These are phyloP conservation scores for Umimayanthus chanpuru DNA, from an alignment of 92 coral and sea anemone genomes.

Conservation along the genomic window DNA sequence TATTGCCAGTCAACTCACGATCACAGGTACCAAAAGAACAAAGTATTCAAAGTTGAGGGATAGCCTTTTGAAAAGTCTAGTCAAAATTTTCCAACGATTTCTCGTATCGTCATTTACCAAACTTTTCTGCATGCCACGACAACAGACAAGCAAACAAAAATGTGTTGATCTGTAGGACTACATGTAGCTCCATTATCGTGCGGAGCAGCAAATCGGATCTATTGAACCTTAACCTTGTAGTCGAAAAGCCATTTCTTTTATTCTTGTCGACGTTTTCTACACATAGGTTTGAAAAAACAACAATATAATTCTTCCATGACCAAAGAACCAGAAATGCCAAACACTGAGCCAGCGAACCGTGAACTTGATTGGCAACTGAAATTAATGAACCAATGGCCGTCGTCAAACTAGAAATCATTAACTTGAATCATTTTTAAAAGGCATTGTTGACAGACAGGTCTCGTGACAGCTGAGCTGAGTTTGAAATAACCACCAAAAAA, in stretches of 20 bases:
- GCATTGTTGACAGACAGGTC: slow-evolving; percentile 24
- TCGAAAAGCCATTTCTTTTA: not conserved
- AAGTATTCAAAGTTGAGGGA: too few relatives aligned
- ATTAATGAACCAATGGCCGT: not conserved
- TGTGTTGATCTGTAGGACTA: too few relatives aligned
- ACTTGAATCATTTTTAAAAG: not conserved
- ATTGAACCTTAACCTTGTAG: not conserved
- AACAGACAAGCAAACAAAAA: not conserved
- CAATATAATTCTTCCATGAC: too few relatives aligned
- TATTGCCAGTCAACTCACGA: too few relatives aligned
- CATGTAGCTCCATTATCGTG: too few relatives aligned
- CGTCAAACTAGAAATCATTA: not conserved
- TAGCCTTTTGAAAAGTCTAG: not conserved
- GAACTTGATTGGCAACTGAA: slow-evolving; percentile 24
- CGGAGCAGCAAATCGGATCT: too few relatives aligned
- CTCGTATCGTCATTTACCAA: not conserved
- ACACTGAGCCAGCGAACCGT: not conserved
- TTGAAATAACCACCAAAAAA: not conserved
- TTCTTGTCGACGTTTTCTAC: too few relatives aligned
- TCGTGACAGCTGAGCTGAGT: slow-evolving; percentile 40
- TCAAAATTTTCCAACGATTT: not conserved
- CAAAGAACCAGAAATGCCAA: too few relatives aligned
- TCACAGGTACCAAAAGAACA: too few relatives aligned
- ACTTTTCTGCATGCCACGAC: not conserved
- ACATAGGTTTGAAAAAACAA: too few relatives aligned